Conservation (phyloP, 2,888 invertebrate species). For the Cataglyphis cursor region DNA sequence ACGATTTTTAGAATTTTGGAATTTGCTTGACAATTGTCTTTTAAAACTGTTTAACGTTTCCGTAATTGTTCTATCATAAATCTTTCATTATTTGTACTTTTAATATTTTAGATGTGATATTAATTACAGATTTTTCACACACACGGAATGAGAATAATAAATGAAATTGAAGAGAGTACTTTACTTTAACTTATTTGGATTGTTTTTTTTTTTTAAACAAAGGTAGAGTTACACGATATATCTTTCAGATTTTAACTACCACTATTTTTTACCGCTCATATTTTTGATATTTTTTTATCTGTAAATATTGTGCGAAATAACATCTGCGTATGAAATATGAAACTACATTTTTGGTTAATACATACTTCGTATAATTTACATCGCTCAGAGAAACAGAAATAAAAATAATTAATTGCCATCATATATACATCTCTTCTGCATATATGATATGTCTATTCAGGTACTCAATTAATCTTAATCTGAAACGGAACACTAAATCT, state of each 20-base stretch:
- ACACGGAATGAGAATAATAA: background rate
- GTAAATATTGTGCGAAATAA: slow-evolving; percentile 12
- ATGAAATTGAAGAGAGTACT: background rate
- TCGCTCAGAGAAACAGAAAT: background rate
- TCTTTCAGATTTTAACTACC: background rate
- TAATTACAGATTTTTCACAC: background rate
- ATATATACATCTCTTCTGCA: background rate
- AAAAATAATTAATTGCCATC: background rate
- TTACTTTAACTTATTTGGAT: background rate
- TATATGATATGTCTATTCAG: background rate
- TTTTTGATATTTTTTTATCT: slow-evolving; percentile 11
- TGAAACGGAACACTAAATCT: background rate
- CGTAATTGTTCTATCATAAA: background rate
- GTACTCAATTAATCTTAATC: slow-evolving; percentile 14
- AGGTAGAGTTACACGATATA: background rate
- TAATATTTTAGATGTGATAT: background rate
- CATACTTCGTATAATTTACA: background rate
- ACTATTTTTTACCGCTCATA: background rate
- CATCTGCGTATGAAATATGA: background rate
- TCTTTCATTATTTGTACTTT: background rate
- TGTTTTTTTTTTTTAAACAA: background rate
- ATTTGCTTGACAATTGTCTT: background rate
- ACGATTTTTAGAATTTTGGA: background rate
- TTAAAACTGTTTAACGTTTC: background rate
- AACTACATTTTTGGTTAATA: slow-evolving; percentile 7